Percentiles rank a stretch among this genome's conserved stretches.
phyloP scores from a whole-genome alignment of 1,140 invertebrate species.

The Chironomus tepperi region DNA sequence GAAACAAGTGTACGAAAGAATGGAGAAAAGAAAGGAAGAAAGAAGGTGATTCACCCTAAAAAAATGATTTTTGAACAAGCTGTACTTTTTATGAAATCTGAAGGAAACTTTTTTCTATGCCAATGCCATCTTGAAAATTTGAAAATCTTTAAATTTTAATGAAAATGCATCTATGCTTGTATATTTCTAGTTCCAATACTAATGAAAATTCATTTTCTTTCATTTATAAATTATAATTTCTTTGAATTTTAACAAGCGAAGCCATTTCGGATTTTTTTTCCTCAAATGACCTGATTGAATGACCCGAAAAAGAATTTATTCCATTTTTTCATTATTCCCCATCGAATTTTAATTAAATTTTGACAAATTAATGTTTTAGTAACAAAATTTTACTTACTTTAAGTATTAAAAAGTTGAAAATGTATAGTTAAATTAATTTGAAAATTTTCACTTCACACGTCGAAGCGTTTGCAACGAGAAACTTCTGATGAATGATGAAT shows the following conservation, averaged over 20 bases:
- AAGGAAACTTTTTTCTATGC: too few species aligned
- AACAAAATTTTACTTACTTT: background rate
- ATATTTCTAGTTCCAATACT: too few species aligned
- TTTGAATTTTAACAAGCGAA: background rate
- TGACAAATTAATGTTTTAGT: background rate
- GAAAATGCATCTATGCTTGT: too few species aligned
- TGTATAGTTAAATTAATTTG: background rate
- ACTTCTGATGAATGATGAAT: constrained; percentile 7
- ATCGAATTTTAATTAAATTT: too few species aligned
- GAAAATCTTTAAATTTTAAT: too few species aligned
- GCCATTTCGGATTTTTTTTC: background rate
- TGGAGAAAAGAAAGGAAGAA: background rate
- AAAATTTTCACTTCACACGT: background rate
- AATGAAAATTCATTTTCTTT: too few species aligned
- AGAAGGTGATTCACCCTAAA: background rate
- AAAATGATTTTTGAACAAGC: background rate
- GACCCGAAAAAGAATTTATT: background rate
- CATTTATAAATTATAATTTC: background rate
- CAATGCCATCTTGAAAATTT: too few species aligned
- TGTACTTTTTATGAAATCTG: constrained; percentile 6
- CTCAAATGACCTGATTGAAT: background rate
- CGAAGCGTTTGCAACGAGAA: background rate
- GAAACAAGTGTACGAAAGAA: background rate
- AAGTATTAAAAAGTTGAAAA: background rate
- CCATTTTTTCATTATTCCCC: background rate